Evolutionary conservation across 1,140 invertebrate species (phyloP), one percentile per base, ranked within the genome.

Genomic region (Zaprionus inermis): DNA sequence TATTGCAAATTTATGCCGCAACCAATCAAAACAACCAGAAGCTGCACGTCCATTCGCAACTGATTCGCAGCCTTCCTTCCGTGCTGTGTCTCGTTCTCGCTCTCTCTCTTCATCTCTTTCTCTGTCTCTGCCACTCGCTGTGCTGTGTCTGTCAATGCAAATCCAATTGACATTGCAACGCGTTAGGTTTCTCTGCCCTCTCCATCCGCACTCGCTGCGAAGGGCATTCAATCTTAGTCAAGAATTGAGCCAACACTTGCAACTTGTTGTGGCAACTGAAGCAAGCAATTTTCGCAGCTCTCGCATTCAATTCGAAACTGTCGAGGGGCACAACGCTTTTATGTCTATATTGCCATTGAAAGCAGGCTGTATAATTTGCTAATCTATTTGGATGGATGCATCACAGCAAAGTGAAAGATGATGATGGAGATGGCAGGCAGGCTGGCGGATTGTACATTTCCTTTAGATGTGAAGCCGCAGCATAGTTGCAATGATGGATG

Each of bases 1-100:
- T 83, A 84, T 83, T 81, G 78, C 44, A 78, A 81, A 69, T 75
- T 85, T 81, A 75, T 81, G 61, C 78, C 65, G 56, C 60, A 65
- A 56, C 60, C 73, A 76, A 72, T 72, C 73, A 76, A 72, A 76
- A 72, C 56, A 59, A 72, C 10, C 68, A 59, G 60, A 70, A 76
- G 68, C 60, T 65, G 61, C 69, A 65, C 61, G 34, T 38, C 58
- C 16, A 52, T 36, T 72, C 24, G 5, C 52, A 56, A 72, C 20
- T 52, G 12, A 52, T 36, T 72, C 44, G 44, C 44, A 20, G 22
- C 44, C 44, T 49, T 49, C 18, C 18, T 22, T 3, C 44, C 20
- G n/a, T n/a, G n/a, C n/a, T n/a, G n/a, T n/a, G n/a, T n/a, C n/a
- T n/a, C n/a, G n/a, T 12, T 24, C 14, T 58, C 20, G 0, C 5